Base-by-base conservation (phyloP, 1,140 invertebrate species). In the Littorina saxatilis region DNA sequence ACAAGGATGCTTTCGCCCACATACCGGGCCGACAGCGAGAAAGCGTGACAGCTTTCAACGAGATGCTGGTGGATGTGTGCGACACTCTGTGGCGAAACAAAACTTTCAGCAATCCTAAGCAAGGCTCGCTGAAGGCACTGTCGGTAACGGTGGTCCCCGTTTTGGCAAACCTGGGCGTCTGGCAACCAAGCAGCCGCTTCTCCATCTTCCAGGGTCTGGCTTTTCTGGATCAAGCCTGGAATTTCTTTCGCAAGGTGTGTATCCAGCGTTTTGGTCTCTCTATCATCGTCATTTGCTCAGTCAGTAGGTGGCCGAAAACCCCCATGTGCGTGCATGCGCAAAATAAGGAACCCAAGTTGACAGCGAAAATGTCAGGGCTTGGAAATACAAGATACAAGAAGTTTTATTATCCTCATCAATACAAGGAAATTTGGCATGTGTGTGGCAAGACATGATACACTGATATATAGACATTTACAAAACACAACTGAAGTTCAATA, bases 61-160 rank as follows among this genome's bases (percentile, higher is more conserved):
- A 80, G 37, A 61, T 86, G 23, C 83, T 86, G 39, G 39, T 84
- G 32, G 82, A 84, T 52, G 61, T 84, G 3, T 82, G 80, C 40
- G 83, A 86, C 75, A 73, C 80, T 11, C 79, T 86, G 70, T 84
- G 83, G 81, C 79, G 81, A 29, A 82, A 82, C 37, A 82, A 80
- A 37, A 76, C 79, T 5, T 84, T 83, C 61, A 84, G 27, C 58
- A 78, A 63, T 37, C 52, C 52, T 9, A 37, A 32, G 39, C 75
- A 78, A 58, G n/a, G 68, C 43, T 35, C 74, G 27, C 52, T 50
- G 37, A 17, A 80, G 70, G 39, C 74, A 32, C 27, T 82, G 76
- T 35, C 80, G 66, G 52, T 35, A 75, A 73, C 81, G 74, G 70
- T 72, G 74, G 9, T 66, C 55, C 20, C 43, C 5, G 9, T 40